Percentiles rank a stretch among this genome's conserved stretches.
phyloP scores from a whole-genome alignment of 2,113 vertebrate species.

The Cromileptes altivelis region DNA sequence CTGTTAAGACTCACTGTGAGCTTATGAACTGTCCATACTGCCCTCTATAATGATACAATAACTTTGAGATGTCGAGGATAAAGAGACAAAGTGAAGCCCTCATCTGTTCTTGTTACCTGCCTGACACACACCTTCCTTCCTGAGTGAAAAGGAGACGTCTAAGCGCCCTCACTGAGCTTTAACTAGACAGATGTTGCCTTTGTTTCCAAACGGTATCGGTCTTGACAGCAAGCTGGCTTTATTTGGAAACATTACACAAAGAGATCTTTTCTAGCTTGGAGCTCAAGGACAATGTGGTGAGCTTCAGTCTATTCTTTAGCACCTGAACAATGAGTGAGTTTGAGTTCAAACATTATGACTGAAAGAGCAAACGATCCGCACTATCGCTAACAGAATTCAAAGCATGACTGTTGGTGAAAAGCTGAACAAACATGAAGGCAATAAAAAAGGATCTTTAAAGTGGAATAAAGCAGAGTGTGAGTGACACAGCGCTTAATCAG shows the following conservation, averaged over 20 bases:
- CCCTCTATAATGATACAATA: conserved; percentile 37
- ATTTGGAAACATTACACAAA: conserved; percentile 37
- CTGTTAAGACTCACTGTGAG: conserved; percentile 4
- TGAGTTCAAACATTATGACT: background rate
- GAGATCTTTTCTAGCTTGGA: background rate
- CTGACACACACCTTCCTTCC: conserved; percentile 47
- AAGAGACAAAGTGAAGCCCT: conserved; percentile 17
- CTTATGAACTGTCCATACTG: conserved; percentile 1
- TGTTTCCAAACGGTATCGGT: conserved; percentile 49
- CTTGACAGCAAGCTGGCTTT: conserved; percentile 57
- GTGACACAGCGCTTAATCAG: conserved; percentile 57
- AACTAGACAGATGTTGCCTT: conserved; percentile 69
- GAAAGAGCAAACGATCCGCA: background rate
- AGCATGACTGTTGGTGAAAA: conserved; percentile 11
- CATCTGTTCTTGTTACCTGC: conserved; percentile 59
- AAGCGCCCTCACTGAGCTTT: conserved; percentile 34
- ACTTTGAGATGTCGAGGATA: conserved; percentile 36
- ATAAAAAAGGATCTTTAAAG: conserved; percentile 40
- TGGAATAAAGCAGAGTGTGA: conserved; percentile 52
- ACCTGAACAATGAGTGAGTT: background rate
- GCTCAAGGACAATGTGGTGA: conserved; percentile 48
- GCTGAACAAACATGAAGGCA: background rate
- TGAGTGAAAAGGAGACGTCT: conserved; percentile 39
- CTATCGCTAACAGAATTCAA: background rate
- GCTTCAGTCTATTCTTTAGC: background rate